phyloP scores from a whole-genome alignment of 1,140 invertebrate species.

The Aphaenogaster ashmeadi region DNA sequence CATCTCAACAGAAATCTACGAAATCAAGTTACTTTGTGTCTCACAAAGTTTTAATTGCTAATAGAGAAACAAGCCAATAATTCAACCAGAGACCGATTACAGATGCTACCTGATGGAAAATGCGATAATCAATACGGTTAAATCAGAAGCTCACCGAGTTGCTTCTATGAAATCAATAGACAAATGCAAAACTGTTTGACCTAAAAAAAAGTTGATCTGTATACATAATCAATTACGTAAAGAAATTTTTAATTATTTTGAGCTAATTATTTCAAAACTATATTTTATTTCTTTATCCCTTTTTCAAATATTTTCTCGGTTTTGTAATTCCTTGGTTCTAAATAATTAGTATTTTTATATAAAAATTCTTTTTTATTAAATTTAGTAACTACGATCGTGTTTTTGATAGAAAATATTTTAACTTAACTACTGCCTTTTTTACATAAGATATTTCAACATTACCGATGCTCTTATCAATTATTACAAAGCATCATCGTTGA shows the following conservation, averaged over 20 bases:
- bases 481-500: not conserved
- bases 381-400: not conserved
- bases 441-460: not conserved
- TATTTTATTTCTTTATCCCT: not conserved
- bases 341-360: not conserved
- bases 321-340: not conserved
- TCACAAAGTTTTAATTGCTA: slow-evolving; percentile 13
- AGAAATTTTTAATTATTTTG: not conserved
- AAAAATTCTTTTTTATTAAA: not conserved
- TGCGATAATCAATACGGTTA: not conserved
- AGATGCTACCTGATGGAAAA: slow-evolving; percentile 17
- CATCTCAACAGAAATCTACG: slow-evolving; percentile 2
- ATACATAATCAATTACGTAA: not conserved
- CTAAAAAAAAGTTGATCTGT: not conserved
- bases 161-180: not conserved
- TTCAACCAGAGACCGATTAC: not conserved
- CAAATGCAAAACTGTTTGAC: not conserved
- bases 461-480: not conserved
- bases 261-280: not conserved
- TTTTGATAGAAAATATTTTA: not conserved
- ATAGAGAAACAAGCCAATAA: slow-evolving; percentile 10
- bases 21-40: slow-evolving; percentile 7
- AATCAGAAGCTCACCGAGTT: not conserved
- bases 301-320: not conserved
- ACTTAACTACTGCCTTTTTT: not conserved